Percentiles rank a stretch among this genome's conserved stretches.
Evolutionary conservation across 2,113 vertebrate species (phyloP).

Genomic region (Triplophysa tibetana): DNA sequence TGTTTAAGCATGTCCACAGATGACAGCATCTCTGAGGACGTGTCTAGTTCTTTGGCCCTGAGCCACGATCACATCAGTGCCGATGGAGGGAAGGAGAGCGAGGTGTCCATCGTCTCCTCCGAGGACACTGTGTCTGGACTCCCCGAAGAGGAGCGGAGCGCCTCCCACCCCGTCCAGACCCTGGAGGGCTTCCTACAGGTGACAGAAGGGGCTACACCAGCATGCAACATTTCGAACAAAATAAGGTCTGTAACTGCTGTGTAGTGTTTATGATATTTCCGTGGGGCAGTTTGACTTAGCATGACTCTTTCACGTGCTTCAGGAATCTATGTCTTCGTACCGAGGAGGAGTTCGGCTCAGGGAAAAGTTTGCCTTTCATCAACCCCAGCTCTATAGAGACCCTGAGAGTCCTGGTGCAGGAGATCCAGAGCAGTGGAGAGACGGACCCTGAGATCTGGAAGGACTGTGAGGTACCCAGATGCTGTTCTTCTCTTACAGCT

Average conservation of each 20-base stretch:
- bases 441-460: constrained; percentile 83
- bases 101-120: constrained; percentile 70
- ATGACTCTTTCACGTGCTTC: not conserved
- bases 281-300: not conserved
- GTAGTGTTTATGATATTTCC: not conserved
- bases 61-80: constrained; percentile 67
- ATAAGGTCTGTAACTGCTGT: constrained; percentile 66
- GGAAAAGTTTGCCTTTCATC: constrained; percentile 79
- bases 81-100: constrained; percentile 67
- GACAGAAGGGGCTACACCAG: constrained; percentile 68
- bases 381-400: constrained; percentile 79
- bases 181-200: constrained; percentile 62
- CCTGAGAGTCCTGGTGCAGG: constrained; percentile 81
- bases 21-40: constrained; percentile 81
- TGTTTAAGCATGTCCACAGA: constrained; percentile 79
- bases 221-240: constrained; percentile 63
- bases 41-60: constrained; percentile 71
- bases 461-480: constrained; percentile 83
- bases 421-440: constrained; percentile 79
- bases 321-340: constrained; percentile 68
- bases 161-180: constrained; percentile 64
- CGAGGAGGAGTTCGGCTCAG: constrained; percentile 78
- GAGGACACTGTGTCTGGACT: constrained; percentile 73
- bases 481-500: not conserved
- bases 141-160: constrained; percentile 73